These are phyloP conservation scores for Drosophila austrosaltans DNA, from an alignment of 2,888 invertebrate species.

Conservation along the genomic window DNA sequence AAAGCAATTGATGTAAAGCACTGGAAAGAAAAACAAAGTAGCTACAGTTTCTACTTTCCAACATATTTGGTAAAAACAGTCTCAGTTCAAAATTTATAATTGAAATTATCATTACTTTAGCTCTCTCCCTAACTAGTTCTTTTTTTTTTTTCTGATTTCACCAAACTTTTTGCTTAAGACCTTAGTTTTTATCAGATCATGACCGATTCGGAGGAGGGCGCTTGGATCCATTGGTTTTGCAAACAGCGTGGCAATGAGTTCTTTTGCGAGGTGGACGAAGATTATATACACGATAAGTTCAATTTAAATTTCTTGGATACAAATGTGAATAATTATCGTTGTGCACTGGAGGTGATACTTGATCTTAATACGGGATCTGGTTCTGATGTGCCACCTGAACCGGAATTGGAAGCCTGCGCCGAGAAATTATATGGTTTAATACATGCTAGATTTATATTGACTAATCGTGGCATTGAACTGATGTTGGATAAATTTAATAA, in stretches of 20 bases:
- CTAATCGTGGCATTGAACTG: conserved; percentile 98
- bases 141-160: background rate
- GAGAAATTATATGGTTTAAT: conserved; percentile 99
- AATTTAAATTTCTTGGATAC: conserved; percentile 99
- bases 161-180: background rate
- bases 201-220: conserved; percentile 99
- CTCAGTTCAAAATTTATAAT: background rate
- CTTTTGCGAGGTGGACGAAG: conserved; percentile 99
- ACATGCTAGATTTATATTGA: conserved; percentile 99
- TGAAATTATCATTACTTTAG: background rate
- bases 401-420: conserved; percentile 99
- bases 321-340: conserved; percentile 99
- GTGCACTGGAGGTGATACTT: conserved; percentile 99
- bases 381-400: conserved; percentile 95
- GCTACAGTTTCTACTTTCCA: background rate
- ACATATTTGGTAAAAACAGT: no score
- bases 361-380: conserved; percentile 90
- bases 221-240: conserved; percentile 99
- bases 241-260: conserved; percentile 98
- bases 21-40: conserved; percentile 50
- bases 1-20: conserved; percentile 82
- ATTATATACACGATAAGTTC: conserved; percentile 99
- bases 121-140: background rate
- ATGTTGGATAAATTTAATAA: conserved; percentile 99
- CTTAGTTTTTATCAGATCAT: conserved; percentile 85